Percentiles rank a stretch among this genome's conserved stretches.
phyloP scores from a whole-genome alignment of 1,140 invertebrate species.

The Zaprionus kolodkinae region DNA sequence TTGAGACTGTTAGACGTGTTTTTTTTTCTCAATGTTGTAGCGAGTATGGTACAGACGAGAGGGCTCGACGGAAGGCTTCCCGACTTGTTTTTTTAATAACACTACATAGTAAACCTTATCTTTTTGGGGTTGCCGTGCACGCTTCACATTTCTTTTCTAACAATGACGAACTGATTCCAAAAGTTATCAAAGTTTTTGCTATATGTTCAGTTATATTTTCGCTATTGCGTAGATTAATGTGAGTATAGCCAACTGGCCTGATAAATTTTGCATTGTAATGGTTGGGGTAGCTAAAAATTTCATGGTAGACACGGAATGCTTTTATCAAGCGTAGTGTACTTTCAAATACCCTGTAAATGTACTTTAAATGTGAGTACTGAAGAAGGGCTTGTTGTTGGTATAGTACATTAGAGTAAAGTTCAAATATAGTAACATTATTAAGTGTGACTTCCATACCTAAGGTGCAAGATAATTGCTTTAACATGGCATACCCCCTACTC shows the following conservation, averaged over 20 bases:
- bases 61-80: too few species aligned
- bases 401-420: too few species aligned
- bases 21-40: too few species aligned
- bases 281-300: constrained; percentile 9
- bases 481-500: neutral
- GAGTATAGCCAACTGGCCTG: neutral
- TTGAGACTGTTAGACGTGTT: too few species aligned
- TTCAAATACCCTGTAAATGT: neutral
- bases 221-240: neutral
- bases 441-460: too few species aligned
- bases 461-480: neutral
- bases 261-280: constrained; percentile 1
- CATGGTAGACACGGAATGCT: neutral
- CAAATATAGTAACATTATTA: too few species aligned
- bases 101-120: too few species aligned
- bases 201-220: neutral
- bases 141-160: neutral
- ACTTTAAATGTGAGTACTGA: too few species aligned
- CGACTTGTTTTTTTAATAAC: too few species aligned
- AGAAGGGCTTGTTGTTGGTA: too few species aligned
- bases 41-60: too few species aligned
- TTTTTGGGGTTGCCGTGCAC: neutral
- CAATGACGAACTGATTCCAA: neutral
- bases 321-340: neutral
- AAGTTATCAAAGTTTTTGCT: neutral